phyloP scores from a whole-genome alignment of 2,888 invertebrate species.

The Pollenia amentaria region DNA sequence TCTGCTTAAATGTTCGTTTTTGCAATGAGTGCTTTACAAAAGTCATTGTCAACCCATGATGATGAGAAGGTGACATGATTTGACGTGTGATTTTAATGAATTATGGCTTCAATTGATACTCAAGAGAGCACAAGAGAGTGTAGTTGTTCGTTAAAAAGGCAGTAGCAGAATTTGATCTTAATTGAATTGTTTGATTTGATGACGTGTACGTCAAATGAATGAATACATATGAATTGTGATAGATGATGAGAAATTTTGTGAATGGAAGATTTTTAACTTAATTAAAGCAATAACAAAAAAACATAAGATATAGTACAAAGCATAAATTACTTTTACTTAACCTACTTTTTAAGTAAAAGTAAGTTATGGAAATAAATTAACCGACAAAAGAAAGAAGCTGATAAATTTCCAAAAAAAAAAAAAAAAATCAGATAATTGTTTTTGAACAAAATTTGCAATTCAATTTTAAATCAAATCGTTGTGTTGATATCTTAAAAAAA shows the following conservation, averaged over 20 bases:
- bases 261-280: not conserved
- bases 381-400: no score
- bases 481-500: no score
- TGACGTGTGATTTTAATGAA: slow-evolving; percentile 51
- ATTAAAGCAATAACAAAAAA: no score
- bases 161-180: slow-evolving; percentile 7
- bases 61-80: slow-evolving; percentile 46
- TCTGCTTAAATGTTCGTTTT: not conserved
- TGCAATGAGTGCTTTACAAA: not conserved
- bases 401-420: no score
- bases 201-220: not conserved
- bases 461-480: no score
- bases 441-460: no score
- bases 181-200: slow-evolving; percentile 60
- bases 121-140: not conserved
- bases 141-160: not conserved
- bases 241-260: not conserved
- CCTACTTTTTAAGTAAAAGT: no score
- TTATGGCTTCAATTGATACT: slow-evolving; percentile 42
- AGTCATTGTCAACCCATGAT: slow-evolving; percentile 34
- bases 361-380: no score
- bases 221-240: not conserved
- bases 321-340: no score
- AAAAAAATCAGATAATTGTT: no score
- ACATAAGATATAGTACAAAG: no score